Base-by-base conservation (phyloP, 2,888 invertebrate species). In the Monochamus alternatus region DNA sequence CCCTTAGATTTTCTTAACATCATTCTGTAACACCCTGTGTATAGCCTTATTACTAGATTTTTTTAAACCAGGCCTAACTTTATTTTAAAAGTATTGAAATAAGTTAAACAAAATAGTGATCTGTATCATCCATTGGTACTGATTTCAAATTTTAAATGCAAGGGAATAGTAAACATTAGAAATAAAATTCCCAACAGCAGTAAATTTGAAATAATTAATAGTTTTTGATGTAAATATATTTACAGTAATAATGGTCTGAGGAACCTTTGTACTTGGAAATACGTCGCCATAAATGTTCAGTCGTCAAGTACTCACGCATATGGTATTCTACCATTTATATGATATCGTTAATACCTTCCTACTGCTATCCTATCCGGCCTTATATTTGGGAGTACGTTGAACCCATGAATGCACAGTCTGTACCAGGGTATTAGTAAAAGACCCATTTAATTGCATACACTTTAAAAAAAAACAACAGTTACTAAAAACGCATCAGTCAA, bases 341-440 rank as follows among this genome's bases (percentile, higher is more conserved):
- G 55, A 67, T 67, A 30, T 10, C 55, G 32, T 14, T 58, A 43
- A 55, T 66, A 38, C 52, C 38, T 52, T 66, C 31, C 10, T 32
- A 30, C 22, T 12, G 3, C 55, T n/a, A 31, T 66, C 22, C 31
- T 70, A 62, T 65, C 65, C 44, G 65, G 32, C 51, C 38, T 64
- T 65, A 65, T 30, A 43, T 72, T 65, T 58, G 58, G 64, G 14
- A 59, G 64, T 72, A 47, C 64, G 31, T 65, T 72, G 64, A 65
- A 72, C 64, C 72, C 65, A 64, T 66, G 58, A 64, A 38, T 47
- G 55, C 65, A 72, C 38, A 72, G 44, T n/a, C 59, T 47, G 47
- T 55, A 55, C 31, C 10, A 58, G 12, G n/a, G 14, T 59, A 59
- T 31, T 55, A 67, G 38, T 67, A 67, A 30, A 67, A 47, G 8